phyloP scores from a whole-genome alignment of 2,113 vertebrate genomes.

The Peromyscus leucopus region DNA sequence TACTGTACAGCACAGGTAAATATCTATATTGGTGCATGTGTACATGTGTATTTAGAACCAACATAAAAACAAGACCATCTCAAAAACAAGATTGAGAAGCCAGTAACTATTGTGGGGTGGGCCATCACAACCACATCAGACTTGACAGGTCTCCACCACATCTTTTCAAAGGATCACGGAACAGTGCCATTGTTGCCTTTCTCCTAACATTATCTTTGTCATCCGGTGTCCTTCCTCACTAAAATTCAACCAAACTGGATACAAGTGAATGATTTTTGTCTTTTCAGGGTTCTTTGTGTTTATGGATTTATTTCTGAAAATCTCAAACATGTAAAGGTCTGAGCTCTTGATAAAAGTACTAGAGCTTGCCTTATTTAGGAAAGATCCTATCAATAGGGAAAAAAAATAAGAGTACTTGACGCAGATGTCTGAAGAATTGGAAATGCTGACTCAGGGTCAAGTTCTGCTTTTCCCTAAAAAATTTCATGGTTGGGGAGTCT shows the following conservation, averaged over 20 bases:
- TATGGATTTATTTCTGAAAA: conserved; percentile 26
- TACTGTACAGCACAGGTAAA: background rate
- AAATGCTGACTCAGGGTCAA: background rate
- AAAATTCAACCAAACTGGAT: background rate
- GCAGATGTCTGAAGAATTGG: background rate
- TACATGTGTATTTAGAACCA: background rate
- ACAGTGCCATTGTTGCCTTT: background rate
- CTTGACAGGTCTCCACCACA: background rate
- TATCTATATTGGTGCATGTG: background rate
- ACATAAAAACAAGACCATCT: background rate
- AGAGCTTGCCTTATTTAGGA: background rate
- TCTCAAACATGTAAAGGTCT: background rate
- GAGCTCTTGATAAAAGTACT: background rate
- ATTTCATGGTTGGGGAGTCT: background rate
- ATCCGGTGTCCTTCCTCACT: background rate
- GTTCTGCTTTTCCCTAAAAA: background rate
- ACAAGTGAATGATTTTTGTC: background rate
- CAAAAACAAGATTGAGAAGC: background rate
- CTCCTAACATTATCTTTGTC: background rate
- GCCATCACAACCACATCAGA: background rate
- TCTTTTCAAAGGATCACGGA: background rate
- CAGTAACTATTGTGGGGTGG: background rate
- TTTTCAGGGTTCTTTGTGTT: background rate
- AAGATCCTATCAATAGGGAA: background rate
- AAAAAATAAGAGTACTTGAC: no score